These are phyloP conservation scores for Beris chalybata DNA, from an alignment of 2,888 invertebrate genomes.

Conservation along the genomic window DNA sequence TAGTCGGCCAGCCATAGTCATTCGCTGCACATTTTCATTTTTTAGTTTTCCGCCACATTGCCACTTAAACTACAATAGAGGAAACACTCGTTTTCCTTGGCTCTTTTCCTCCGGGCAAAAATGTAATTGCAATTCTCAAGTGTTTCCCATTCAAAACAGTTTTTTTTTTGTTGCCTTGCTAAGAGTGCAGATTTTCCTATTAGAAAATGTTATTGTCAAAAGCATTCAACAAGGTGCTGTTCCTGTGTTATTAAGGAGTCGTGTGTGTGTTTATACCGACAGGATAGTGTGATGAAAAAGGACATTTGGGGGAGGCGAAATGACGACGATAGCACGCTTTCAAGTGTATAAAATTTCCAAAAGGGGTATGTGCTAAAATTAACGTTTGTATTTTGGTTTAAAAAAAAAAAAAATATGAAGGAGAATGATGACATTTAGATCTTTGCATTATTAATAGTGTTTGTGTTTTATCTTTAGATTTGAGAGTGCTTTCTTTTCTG, in stretches of 20 bases:
- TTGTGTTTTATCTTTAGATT: neutral
- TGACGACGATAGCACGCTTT: slow-evolving; percentile 28
- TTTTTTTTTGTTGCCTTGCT: too few species aligned
- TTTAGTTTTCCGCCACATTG: too few species aligned
- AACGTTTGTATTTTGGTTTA: slow-evolving; percentile 7
- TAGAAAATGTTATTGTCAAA: slow-evolving; percentile 30
- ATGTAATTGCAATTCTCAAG: too few species aligned
- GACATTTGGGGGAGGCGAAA: slow-evolving; percentile 9
- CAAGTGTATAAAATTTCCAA: slow-evolving; percentile 1
- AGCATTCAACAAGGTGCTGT: slow-evolving; percentile 38
- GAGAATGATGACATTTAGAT: neutral
- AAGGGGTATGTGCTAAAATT: slow-evolving; percentile 15
- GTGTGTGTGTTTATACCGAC: neutral
- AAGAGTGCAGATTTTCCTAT: slow-evolving; percentile 25
- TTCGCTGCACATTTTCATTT: too few species aligned
- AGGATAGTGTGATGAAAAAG: neutral
- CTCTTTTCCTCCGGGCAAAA: too few species aligned
- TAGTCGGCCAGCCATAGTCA: too few species aligned
- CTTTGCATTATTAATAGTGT: neutral
- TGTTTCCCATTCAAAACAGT: too few species aligned
- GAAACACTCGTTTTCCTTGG: too few species aligned
- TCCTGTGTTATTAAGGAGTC: slow-evolving; percentile 29
- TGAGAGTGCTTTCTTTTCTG: neutral
- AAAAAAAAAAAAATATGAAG: neutral
- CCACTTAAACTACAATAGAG: too few species aligned